Evolutionary conservation across 2,888 invertebrate species (phyloP).

Genomic region (Diachrysia chrysitis): DNA sequence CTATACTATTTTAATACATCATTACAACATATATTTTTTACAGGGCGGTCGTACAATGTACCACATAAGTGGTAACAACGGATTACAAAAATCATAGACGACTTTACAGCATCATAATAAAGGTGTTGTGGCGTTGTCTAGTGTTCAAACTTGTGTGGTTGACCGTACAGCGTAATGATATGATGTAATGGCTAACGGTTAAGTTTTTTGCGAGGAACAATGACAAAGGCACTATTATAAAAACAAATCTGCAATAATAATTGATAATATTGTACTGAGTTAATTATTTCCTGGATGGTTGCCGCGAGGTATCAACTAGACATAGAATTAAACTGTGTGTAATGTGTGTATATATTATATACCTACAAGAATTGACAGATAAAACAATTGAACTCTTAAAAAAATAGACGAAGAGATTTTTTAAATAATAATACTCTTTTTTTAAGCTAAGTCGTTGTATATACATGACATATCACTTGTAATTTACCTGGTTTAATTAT

Average conservation of each 20-base stretch:
- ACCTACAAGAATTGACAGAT: too few species aligned
- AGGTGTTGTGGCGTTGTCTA: background rate
- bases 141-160: background rate
- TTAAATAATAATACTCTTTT: too few species aligned
- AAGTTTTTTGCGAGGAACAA: slow-evolving; percentile 35
- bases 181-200: slow-evolving; percentile 43
- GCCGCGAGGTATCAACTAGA: background rate
- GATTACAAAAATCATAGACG: background rate
- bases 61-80: background rate
- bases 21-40: slow-evolving; percentile 23
- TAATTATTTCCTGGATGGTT: slow-evolving; percentile 33
- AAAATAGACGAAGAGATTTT: too few species aligned
- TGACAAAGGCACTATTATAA: slow-evolving; percentile 18
- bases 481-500: background rate
- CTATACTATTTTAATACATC: background rate
- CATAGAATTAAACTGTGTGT: background rate
- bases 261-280: slow-evolving; percentile 19
- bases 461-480: background rate
- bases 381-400: too few species aligned
- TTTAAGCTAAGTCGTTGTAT: too few species aligned
- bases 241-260: slow-evolving; percentile 18
- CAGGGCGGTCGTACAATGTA: slow-evolving; percentile 11
- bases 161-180: slow-evolving; percentile 21
- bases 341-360: background rate
- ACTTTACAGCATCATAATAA: background rate